These are phyloP conservation scores for Rissa tridactyla DNA, from an alignment of 2,113 vertebrate species.

Conservation along the genomic window DNA sequence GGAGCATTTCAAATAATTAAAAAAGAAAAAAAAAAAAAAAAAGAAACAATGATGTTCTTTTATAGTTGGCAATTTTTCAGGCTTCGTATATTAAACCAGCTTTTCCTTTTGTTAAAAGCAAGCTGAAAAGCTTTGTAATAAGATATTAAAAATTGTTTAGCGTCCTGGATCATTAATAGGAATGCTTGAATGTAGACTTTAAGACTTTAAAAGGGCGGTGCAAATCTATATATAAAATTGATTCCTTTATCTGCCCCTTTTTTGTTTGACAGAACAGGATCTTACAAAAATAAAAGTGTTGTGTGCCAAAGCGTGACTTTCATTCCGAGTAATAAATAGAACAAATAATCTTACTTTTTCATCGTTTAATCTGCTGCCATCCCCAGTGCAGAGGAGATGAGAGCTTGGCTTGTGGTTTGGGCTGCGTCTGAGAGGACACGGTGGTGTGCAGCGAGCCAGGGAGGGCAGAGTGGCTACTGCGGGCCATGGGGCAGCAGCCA, in stretches of 20 bases:
- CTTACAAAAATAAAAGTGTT: neutral
- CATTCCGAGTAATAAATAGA: neutral
- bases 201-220: neutral
- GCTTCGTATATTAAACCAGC: constrained; percentile 4
- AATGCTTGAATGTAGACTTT: neutral
- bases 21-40: neutral
- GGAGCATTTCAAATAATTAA: constrained; percentile 32
- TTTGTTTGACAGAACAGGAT: neutral
- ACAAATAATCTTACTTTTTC: neutral
- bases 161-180: neutral
- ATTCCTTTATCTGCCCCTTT: neutral
- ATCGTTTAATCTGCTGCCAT: neutral
- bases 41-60: neutral
- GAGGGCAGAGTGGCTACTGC: accelerated
- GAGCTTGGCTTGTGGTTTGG: neutral
- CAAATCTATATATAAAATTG: neutral
- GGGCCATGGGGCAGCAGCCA: accelerated
- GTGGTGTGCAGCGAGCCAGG: accelerated
- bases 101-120: constrained; percentile 16
- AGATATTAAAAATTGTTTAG: neutral
- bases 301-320: neutral
- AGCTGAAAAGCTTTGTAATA: neutral
- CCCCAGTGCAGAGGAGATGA: neutral
- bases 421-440: neutral
- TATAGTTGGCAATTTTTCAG: constrained; percentile 34